Percentiles rank a stretch among this genome's conserved stretches.
phyloP scores from a whole-genome alignment of 2,888 invertebrate genomes.

The Charanyca ferruginea region DNA sequence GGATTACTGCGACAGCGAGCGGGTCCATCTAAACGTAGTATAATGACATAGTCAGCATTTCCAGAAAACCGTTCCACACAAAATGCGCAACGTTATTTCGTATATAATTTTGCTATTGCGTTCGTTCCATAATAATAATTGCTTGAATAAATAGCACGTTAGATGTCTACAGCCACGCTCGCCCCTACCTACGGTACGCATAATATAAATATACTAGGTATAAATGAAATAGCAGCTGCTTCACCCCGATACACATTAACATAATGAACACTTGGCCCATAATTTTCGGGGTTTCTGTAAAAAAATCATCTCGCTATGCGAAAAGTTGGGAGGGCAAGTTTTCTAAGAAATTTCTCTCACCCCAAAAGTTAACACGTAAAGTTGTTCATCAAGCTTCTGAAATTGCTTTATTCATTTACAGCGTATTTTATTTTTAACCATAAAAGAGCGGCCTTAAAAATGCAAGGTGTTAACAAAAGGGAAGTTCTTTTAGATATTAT shows the following conservation, averaged over 20 bases:
- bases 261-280: conserved; percentile 62
- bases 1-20: conserved; percentile 33
- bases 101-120: conserved; percentile 15
- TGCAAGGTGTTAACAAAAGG: conserved; percentile 48
- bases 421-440: conserved; percentile 38
- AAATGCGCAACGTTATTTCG: conserved; percentile 32
- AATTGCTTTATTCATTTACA: conserved; percentile 60
- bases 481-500: conserved; percentile 51
- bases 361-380: conserved; percentile 62
- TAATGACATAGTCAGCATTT: conserved; percentile 42
- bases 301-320: conserved; percentile 55
- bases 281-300: conserved; percentile 52
- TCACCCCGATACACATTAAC: conserved; percentile 57
- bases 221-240: conserved; percentile 61
- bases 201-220: conserved; percentile 37
- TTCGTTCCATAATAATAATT: conserved; percentile 39
- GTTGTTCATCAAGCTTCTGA: conserved; percentile 59
- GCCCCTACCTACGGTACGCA: conserved; percentile 9
- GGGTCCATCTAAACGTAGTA: conserved; percentile 27
- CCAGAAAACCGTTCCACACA: conserved; percentile 21
- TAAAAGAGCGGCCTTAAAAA: conserved; percentile 37
- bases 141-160: conserved; percentile 19
- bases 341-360: conserved; percentile 33
- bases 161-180: not conserved
- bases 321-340: conserved; percentile 56